Percentiles rank a stretch among this genome's conserved stretches.
phyloP scores from a whole-genome alignment of 2,113 vertebrate genomes.

The Vidua macroura region DNA sequence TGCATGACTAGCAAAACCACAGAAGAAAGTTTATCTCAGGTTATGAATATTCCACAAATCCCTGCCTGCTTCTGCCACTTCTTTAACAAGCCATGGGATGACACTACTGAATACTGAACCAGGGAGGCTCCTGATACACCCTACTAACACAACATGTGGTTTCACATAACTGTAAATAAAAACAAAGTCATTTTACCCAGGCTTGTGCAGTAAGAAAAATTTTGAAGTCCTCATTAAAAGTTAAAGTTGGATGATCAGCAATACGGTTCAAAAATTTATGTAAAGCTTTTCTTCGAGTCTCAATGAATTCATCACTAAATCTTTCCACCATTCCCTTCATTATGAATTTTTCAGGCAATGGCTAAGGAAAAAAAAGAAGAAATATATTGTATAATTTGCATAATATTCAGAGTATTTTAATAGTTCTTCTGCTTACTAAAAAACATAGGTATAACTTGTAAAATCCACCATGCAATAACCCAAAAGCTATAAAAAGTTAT shows the following conservation, averaged over 20 bases:
- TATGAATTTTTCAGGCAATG: constrained; percentile 95
- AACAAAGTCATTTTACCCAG: constrained; percentile 71
- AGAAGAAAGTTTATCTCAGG: neutral
- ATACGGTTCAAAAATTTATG: constrained; percentile 90
- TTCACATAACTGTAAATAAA: neutral
- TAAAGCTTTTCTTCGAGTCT: constrained; percentile 89
- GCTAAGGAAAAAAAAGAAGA: constrained; percentile 71
- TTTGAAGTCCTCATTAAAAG: constrained; percentile 88
- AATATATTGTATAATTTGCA: neutral
- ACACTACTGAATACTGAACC: neutral
- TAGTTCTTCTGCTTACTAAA: neutral
- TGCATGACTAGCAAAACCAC: neutral
- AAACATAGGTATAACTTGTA: neutral
- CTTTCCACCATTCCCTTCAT: constrained; percentile 96
- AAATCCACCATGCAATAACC: neutral
- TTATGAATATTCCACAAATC: neutral
- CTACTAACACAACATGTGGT: neutral
- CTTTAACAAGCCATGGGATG: neutral
- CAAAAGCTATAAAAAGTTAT: neutral
- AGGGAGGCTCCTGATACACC: neutral
- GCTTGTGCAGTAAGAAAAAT: constrained; percentile 91
- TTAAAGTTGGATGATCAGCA: constrained; percentile 91
- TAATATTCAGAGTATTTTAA: neutral
- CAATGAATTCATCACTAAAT: constrained; percentile 93
- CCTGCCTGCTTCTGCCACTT: neutral